Evolutionary conservation across 2,113 vertebrate genomes (phyloP), one percentile per base, ranked within the genome.

Genomic region (Oncorhynchus nerka): DNA sequence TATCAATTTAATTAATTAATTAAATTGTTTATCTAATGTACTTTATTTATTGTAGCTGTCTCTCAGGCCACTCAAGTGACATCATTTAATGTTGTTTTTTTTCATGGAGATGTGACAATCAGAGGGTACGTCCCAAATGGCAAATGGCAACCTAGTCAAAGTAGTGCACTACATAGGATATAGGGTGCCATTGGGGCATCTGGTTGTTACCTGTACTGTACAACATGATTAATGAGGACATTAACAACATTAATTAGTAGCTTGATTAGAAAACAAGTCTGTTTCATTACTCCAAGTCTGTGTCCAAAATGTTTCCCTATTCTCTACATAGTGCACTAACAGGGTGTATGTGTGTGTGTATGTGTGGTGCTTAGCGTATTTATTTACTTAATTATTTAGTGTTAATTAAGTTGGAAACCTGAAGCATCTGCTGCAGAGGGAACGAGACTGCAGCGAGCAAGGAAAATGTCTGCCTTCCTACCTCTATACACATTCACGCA

Each of bases 351-450:
- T 64, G 64, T 68, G 64, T 55, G 45, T 57, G 64, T 68, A 59
- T 75, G 73, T 74, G 71, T 61, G 69, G 72, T 61, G 71, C 65
- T 81, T 80, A 70, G 78, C 76, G 73, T 87, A 83, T 91, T 87
- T 90, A 85, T 89, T 85, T 80, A 81, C 79, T 88, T 88, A 89
- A 91, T 91, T 87, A 90, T 91, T 88, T 87, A 87, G 80, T 85
- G 86, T 90, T 90, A 89, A 91, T 89, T 89, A 89, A 90, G 84
- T 89, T 87, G 81, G 86, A 90, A 88, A 84, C 80, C 81, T 89
- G 79, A 78, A 84, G 84, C 88, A 89, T 89, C 88, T 89, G 90
- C 87, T 86, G 75, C 77, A 79, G 76, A 68, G 48, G 74, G 68
- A 76, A 79, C 70, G 68, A 81, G 74, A 65, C 59, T 73, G 70